Base-by-base conservation (phyloP, 2,888 invertebrate genomes). In the Pammene fasciana region DNA sequence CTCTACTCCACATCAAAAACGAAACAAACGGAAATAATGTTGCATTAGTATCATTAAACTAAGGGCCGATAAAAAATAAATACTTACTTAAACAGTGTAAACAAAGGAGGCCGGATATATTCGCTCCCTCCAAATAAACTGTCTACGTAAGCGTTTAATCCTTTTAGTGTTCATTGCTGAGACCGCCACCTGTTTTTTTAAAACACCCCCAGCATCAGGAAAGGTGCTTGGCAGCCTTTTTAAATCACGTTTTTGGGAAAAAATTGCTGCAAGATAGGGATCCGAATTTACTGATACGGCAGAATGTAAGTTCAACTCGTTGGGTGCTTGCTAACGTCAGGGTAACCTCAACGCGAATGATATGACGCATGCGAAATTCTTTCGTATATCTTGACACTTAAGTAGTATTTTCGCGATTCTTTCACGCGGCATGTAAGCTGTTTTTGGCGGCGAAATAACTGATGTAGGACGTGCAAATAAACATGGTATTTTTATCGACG, bases 391-490 rank as follows among this genome's bases (percentile, higher is more conserved):
- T 79, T 78, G 78, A 59, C 46, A 0, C 61, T 57, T 79, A 77
- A 72, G 85, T 79, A 75, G 72, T 82, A 76, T 85, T 88, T 89
- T 88, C 68, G 81, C 74, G 59, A 78, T 75, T 72, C 73, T 68
- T 72, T 76, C 65, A 61, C 73, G 68, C 70, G 61, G 79, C 74
- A 70, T 80, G 78, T 89, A 81, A 79, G 86, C 85, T 72, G 75
- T 89, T 86, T 85, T 82, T 79, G 82, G 76, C 84, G 78, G 75
- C 77, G 78, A 79, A 73, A 80, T 78, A 81, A 79, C 85, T 88
- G 89, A 90, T 90, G 90, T 92, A 90, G 91, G 91, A 92, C 92
- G 90, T 90, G 92, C 89, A 90, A 92, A 92, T 92, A 92, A 92
- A 92, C 91, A 91, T 88, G 84, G 89, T 90, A 92, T 92, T 92